These are phyloP conservation scores for Sesia apiformis DNA, from an alignment of 2,888 invertebrate genomes.

Conservation along the genomic window DNA sequence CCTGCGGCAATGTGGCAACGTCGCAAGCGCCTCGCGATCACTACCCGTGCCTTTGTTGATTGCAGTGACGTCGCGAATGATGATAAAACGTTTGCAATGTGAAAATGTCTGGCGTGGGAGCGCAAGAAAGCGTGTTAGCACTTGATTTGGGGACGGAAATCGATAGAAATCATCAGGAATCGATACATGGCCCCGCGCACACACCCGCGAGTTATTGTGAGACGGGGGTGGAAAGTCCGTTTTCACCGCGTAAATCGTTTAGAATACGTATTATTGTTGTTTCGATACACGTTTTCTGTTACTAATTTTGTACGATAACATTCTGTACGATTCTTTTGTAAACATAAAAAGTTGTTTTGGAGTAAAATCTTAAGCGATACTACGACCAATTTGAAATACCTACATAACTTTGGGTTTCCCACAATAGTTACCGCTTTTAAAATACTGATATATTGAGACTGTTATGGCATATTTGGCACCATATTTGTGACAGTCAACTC, in stretches of 20 bases:
- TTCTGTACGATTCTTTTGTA: too few relatives aligned
- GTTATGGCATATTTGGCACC: too few relatives aligned
- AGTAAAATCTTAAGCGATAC: too few relatives aligned
- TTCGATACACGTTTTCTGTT: neutral
- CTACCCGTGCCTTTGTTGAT: conserved; percentile 40
- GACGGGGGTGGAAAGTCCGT: conserved; percentile 4
- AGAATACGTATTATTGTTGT: neutral
- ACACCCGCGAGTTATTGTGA: neutral
- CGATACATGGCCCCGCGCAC: neutral
- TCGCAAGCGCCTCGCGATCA: conserved; percentile 13
- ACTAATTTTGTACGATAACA: neutral
- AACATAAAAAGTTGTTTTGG: too few relatives aligned
- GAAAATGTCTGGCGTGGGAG: conserved; percentile 31
- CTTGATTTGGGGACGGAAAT: conserved; percentile 9
- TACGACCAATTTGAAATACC: too few relatives aligned
- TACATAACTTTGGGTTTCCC: too few relatives aligned
- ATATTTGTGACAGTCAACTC: too few relatives aligned
- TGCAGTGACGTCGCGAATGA: conserved; percentile 39
- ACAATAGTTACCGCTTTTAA: too few relatives aligned
- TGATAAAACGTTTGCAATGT: conserved; percentile 44
- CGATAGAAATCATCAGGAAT: conserved; percentile 1
- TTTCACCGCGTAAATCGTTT: neutral
- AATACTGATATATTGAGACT: too few relatives aligned
- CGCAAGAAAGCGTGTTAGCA: conserved; percentile 13
- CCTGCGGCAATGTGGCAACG: conserved; percentile 48